These are phyloP conservation scores for Aplidium turbinatum DNA, from an alignment of 23 tunicate genomes.

Conservation along the genomic window DNA sequence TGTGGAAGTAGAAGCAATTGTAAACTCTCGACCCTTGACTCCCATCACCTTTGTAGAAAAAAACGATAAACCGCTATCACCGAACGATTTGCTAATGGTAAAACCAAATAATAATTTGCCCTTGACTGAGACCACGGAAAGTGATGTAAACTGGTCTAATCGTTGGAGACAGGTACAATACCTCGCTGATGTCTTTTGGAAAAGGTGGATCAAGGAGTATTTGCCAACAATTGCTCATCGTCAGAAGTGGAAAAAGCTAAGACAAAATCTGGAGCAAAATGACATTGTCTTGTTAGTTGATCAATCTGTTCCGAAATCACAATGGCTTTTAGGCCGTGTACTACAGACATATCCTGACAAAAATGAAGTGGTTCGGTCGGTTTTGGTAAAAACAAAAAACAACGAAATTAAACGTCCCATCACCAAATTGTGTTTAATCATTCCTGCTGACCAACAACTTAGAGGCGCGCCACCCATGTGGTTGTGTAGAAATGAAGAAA, in stretches of 20 bases:
- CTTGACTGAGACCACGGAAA: no score
- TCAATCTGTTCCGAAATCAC: background rate
- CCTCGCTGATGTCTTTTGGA: constrained; percentile 8
- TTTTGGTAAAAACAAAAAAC: no score
- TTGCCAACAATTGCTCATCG: background rate
- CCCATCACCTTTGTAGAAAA: background rate
- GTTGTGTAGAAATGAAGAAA: no score
- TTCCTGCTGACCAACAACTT: no score
- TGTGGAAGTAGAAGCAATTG: background rate
- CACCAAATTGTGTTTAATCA: no score
- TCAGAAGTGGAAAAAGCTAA: background rate
- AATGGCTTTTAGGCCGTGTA: background rate
- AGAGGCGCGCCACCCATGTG: no score
- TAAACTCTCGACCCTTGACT: constrained; percentile 3
- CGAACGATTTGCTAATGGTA: background rate
- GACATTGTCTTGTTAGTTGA: background rate
- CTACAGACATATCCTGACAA: background rate
- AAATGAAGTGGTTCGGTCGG: background rate
- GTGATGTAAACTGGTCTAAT: background rate
- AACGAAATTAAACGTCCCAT: no score
- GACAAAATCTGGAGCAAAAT: background rate
- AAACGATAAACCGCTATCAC: background rate
- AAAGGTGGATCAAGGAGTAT: background rate
- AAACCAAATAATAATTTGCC: background rate
- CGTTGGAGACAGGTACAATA: constrained; percentile 8